phyloP scores from a whole-genome alignment of 2,113 vertebrate species.

The Archilochus colubris region DNA sequence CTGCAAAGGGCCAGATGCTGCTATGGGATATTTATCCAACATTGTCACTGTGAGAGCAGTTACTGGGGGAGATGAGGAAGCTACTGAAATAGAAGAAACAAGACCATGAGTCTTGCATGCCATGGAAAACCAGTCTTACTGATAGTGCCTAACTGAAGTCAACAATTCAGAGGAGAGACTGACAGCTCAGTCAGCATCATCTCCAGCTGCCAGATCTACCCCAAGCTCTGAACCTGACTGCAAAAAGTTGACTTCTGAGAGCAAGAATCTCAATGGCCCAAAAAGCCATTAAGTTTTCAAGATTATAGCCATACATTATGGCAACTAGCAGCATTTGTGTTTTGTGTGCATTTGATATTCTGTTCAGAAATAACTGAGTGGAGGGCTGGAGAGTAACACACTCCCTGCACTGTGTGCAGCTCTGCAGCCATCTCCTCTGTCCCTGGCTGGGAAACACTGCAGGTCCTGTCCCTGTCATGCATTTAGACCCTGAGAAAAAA shows the following conservation, averaged over 20 bases:
- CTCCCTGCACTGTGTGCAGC: fast-evolving
- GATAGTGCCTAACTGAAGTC: too few species aligned
- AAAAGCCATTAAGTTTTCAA: background rate
- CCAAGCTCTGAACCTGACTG: background rate
- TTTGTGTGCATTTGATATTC: background rate
- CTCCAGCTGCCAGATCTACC: background rate
- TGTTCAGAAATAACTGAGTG: background rate
- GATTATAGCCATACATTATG: fast-evolving
- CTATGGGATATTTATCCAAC: background rate
- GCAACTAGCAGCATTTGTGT: background rate
- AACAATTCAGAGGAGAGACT: background rate
- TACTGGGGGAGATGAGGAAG: background rate
- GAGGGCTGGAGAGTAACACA: background rate
- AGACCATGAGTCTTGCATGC: background rate
- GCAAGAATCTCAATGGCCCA: too few species aligned
- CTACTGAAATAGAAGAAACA: background rate
- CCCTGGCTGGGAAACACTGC: background rate
- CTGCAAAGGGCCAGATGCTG: background rate
- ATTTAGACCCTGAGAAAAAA: background rate
- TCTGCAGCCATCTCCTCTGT: background rate
- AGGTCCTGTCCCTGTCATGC: fast-evolving
- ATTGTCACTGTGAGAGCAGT: background rate
- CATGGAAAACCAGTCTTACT: fast-evolving
- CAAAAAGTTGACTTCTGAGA: background rate
- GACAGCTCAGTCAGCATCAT: background rate